These are phyloP conservation scores for Noturus placidus DNA, from an alignment of 2,113 vertebrate genomes.

Conservation along the genomic window DNA sequence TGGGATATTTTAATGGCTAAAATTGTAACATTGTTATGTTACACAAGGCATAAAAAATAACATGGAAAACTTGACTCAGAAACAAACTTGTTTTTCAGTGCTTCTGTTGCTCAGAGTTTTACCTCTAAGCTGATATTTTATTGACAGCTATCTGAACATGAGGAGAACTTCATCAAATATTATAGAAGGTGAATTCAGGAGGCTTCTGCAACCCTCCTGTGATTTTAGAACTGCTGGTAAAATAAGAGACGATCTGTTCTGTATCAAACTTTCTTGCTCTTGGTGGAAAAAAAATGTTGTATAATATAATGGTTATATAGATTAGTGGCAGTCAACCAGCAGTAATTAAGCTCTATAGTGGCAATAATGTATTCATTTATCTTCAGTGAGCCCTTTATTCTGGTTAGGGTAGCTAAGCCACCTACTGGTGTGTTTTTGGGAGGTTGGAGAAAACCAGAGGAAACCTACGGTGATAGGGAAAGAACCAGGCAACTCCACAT, in stretches of 20 bases:
- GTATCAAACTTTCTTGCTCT: not conserved
- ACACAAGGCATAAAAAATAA: not conserved
- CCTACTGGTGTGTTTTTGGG: not conserved
- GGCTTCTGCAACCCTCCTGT: not conserved
- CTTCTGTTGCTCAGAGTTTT: not conserved
- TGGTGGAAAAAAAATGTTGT: not conserved
- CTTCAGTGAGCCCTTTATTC: not conserved
- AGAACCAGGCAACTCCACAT: not conserved
- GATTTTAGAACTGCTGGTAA: not conserved
- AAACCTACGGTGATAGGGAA: not conserved
- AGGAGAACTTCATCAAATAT: not conserved
- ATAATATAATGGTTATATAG: not conserved
- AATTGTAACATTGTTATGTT: not conserved
- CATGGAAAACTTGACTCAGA: not conserved
- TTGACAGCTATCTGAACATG: not conserved
- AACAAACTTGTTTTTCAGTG: not conserved
- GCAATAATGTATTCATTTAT: not conserved
- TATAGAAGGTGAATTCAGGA: not conserved
- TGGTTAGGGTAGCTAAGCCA: not conserved
- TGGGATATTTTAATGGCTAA: not conserved
- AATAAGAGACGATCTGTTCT: not conserved
- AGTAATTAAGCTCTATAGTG: not conserved
- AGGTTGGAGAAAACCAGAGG: not conserved
- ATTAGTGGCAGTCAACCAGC: not conserved
- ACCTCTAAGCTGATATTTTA: constrained; percentile 13